Evolutionary conservation across 2,113 vertebrate genomes (phyloP), one percentile per base, ranked within the genome.

Genomic region (Gila orcuttii): DNA sequence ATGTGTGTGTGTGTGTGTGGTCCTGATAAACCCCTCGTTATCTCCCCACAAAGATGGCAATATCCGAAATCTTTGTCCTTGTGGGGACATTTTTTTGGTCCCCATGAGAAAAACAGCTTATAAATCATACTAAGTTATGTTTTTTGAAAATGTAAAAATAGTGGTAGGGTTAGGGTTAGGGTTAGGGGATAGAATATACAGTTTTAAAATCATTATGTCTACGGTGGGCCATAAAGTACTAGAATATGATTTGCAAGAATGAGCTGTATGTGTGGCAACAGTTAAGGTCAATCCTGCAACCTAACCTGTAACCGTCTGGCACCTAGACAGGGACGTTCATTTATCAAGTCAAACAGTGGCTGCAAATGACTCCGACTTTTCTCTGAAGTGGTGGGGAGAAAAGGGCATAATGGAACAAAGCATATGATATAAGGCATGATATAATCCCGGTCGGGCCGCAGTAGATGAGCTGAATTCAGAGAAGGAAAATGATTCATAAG

Each of bases 401-500:
- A 68, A 50, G 39, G 25, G 60, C 79, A 45, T 62, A 66, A 19
- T 50, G 62, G 62, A 82, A 69, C 47, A 52, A 82, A 82, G 79
- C 45, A 69, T 55, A 82, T 82, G 60, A 82, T 55, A 33, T 80
- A 69, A 68, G 62, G 25, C 50, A 82, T 52, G 45, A 82, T 52
- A 68, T 82, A 33, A 82, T 82, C 25, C 79, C 2, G 15, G n/a
- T 11, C 59, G 39, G 59, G 13, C 73, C 31, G 28, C 75, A 73
- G 60, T 21, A 52, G 62, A 86, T 9, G 25, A 66, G 74, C 47
- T 52, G 55, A 66, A 81, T 47, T 60, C 57, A 45, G 33, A 15
- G 57, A 78, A 64, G 83, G 69, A 47, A 77, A 64, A 77, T 85
- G 42, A 89, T 85, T 86, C 71, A 82, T 78, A 79, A 82, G 82